Evolutionary conservation across 2,113 vertebrate genomes (phyloP).

Genomic region (Oryzias celebensis): DNA sequence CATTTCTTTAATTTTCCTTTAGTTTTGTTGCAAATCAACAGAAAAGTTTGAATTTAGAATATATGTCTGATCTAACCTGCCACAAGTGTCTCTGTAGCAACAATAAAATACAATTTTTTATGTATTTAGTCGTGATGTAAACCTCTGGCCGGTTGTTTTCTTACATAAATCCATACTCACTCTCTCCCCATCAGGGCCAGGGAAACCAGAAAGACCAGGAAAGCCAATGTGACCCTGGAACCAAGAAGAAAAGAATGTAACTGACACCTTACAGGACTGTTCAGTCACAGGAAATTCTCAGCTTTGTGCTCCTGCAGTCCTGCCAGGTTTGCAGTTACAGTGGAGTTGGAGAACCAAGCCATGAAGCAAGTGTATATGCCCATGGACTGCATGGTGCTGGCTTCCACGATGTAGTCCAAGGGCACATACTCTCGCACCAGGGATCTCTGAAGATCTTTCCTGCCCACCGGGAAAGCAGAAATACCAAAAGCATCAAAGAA

Average conservation of each 20-base stretch:
- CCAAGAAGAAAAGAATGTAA: slow-evolving; percentile 44
- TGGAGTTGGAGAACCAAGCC: slow-evolving; percentile 88
- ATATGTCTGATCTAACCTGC: slow-evolving; percentile 25
- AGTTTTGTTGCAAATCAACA: no score
- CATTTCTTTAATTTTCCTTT: no score
- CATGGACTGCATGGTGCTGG: slow-evolving; percentile 99
- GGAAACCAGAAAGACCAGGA: slow-evolving; percentile 88
- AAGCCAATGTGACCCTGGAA: slow-evolving; percentile 92
- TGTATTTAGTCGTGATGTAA: slow-evolving; percentile 14
- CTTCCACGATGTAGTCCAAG: slow-evolving; percentile 99
- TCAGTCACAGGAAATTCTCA: slow-evolving; percentile 7
- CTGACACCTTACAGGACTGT: background rate
- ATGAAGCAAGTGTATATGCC: slow-evolving; percentile 99
- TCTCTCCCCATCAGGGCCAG: slow-evolving; percentile 91
- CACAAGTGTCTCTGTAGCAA: slow-evolving; percentile 20
- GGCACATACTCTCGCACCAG: slow-evolving; percentile 99
- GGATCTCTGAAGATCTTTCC: slow-evolving; percentile 79
- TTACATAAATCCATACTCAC: slow-evolving; percentile 81
- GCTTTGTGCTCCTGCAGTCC: slow-evolving; percentile 9
- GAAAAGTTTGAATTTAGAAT: background rate
- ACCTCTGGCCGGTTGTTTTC: slow-evolving; percentile 10
- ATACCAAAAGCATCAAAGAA: slow-evolving; percentile 16
- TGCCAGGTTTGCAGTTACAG: slow-evolving; percentile 3
- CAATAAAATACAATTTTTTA: slow-evolving; percentile 27
- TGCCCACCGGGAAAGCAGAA: slow-evolving; percentile 29